Evolutionary conservation across 2,888 invertebrate species (phyloP), one percentile per base, ranked within the genome.

Genomic region (Drepanosiphum platanoidis): DNA sequence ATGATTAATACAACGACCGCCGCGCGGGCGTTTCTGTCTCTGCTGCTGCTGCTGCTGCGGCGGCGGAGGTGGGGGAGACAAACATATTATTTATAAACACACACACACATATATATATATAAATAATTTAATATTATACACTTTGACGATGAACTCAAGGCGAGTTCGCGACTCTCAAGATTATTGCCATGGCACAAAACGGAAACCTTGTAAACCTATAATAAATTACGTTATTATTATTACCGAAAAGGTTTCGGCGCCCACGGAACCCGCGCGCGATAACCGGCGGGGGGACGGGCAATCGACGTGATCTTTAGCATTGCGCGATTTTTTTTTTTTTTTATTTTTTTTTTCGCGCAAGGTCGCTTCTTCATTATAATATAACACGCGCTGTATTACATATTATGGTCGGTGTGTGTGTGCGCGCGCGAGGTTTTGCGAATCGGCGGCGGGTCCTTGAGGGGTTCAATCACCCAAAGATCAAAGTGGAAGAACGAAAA

Each of bases 381-480:
- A 82, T 1, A 68, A 61, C 61, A 61, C 27, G 4, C 27, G 18
- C 61, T 32, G 18, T 68, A 68, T 8, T 15, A 36, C 1, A n/a
- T 13, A 18, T 68, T 11, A 68, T 18, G n/a, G n/a, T n/a, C n/a
- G n/a, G n/a, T n/a, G n/a, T n/a, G n/a, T n/a, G n/a, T n/a, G n/a
- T n/a, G n/a, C n/a, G n/a, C n/a, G n/a, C n/a, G n/a, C n/a, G n/a
- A n/a, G 74, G 64, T 70, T 74, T 74, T 46, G 64, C 27, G 39
- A 74, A 77, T 84, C 4, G 75, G n/a, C n/a, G n/a, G n/a, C n/a
- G n/a, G n/a, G 84, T 84, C 84, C 84, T 84, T 84, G 84, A 84
- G 64, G 58, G 68, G 84, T 84, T 84, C 84, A 77, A 68, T 84
- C 84, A 84, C 84, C 84, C 27, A 39, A 58, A 46, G 46, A 68